These are phyloP conservation scores for Puffinus mauretanicus DNA, from an alignment of 2,113 vertebrate genomes.

Conservation along the genomic window DNA sequence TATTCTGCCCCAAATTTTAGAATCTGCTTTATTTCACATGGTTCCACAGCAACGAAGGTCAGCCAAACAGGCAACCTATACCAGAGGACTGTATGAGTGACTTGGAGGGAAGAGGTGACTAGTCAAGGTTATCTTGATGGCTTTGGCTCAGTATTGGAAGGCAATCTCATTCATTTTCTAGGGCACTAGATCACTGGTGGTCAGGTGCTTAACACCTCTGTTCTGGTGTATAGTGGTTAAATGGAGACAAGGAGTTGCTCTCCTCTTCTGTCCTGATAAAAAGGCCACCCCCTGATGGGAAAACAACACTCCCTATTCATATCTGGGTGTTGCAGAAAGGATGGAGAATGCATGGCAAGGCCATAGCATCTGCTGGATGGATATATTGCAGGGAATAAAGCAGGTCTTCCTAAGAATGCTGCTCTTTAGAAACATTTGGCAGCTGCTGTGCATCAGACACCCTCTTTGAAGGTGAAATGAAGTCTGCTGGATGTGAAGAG, in stretches of 20 bases:
- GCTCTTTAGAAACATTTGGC: not conserved
- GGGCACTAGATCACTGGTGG: accelerated
- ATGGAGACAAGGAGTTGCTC: not conserved
- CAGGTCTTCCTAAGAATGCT: not conserved
- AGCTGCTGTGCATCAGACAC: not conserved
- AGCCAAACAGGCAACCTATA: not conserved
- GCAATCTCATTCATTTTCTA: not conserved
- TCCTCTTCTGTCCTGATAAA: not conserved
- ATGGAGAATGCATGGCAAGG: not conserved
- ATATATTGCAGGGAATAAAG: not conserved
- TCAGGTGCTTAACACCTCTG: not conserved
- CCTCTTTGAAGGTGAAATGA: not conserved
- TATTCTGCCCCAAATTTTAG: not conserved
- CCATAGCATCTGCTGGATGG: not conserved
- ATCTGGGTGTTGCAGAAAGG: not conserved
- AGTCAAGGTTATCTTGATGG: not conserved
- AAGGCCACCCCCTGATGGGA: accelerated
- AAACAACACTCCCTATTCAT: not conserved
- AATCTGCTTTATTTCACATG: not conserved
- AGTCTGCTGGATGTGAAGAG: not conserved
- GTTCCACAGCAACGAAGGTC: not conserved
- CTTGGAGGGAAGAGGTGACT: not conserved
- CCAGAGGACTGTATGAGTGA: not conserved
- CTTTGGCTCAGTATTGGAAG: not conserved
- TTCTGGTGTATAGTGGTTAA: not conserved